Percentiles rank a stretch among this genome's conserved stretches.
These are phyloP conservation scores for Agrilus biguttatus DNA, from an alignment of 2,888 invertebrate genomes.

Conservation along the genomic window DNA sequence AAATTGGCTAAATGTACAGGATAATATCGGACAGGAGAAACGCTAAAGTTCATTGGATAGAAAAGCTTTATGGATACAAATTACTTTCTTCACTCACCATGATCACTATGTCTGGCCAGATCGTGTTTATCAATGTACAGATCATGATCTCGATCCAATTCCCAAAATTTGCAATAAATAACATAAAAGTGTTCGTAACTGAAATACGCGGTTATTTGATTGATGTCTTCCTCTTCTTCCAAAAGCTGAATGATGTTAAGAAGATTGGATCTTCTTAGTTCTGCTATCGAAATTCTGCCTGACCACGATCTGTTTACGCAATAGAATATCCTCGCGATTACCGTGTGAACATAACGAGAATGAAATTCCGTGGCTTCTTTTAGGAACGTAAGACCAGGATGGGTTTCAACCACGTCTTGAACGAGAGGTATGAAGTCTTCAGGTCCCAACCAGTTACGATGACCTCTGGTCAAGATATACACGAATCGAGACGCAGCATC, in stretches of 20 bases:
- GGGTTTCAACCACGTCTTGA: constrained; percentile 96
- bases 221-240: constrained; percentile 95
- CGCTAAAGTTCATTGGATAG: neutral
- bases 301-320: constrained; percentile 96
- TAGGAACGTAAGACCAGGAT: constrained; percentile 93
- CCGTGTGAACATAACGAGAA: constrained; percentile 96
- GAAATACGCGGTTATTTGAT: constrained; percentile 79
- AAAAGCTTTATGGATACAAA: neutral
- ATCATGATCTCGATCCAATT: constrained; percentile 96
- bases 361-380: constrained; percentile 98
- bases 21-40: too few species aligned
- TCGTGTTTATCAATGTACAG: constrained; percentile 89
- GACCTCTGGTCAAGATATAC: constrained; percentile 65
- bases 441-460: constrained; percentile 52
- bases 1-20: too few species aligned
- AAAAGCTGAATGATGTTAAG: constrained; percentile 67
- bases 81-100: constrained; percentile 45
- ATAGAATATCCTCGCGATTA: constrained; percentile 95
- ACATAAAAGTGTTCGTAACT: constrained; percentile 99
- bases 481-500: constrained; percentile 84
- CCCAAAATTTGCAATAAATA: constrained; percentile 99
- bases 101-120: constrained; percentile 88
- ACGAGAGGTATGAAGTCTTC: constrained; percentile 90
- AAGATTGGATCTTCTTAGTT: constrained; percentile 83
- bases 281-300: constrained; percentile 75